A percentile compares a stretch with the other conserved stretches of the same genome.
Conservation (phyloP, 2,113 vertebrate genomes). For the Petrocephalus zakoni region DNA sequence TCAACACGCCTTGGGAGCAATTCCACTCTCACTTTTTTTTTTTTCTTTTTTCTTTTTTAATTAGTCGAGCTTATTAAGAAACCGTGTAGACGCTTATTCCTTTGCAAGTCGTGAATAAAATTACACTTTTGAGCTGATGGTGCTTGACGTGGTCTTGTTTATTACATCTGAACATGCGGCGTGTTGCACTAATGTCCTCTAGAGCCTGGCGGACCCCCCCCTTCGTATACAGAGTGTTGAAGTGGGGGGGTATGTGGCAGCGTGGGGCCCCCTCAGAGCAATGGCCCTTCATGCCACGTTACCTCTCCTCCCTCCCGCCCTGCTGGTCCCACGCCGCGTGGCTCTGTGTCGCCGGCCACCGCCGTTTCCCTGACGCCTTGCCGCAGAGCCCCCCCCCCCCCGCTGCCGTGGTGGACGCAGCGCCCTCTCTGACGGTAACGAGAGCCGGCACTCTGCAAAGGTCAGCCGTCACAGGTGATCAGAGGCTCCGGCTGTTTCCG, state of each 20-base stretch:
- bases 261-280: neutral
- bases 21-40: neutral
- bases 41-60: neutral
- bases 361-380: neutral
- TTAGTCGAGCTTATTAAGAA: neutral
- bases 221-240: neutral
- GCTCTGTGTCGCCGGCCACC: neutral
- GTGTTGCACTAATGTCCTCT: neutral
- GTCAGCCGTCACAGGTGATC: conserved; percentile 7
- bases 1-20: neutral
- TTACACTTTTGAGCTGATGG: neutral
- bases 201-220: neutral
- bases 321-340: neutral
- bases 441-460: conserved; percentile 14
- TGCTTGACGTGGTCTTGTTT: neutral
- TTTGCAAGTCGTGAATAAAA: neutral
- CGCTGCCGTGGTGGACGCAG: neutral
- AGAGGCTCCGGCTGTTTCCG: neutral
- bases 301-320: neutral
- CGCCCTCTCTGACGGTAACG: neutral
- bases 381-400: neutral
- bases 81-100: neutral
- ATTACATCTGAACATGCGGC: neutral
- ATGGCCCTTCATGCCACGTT: neutral
- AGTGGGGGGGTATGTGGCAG: neutral